A percentile compares a stretch with the other conserved stretches of the same genome.
phyloP scores from a whole-genome alignment of 2,113 vertebrate species.

The Empidonax alnorum region DNA sequence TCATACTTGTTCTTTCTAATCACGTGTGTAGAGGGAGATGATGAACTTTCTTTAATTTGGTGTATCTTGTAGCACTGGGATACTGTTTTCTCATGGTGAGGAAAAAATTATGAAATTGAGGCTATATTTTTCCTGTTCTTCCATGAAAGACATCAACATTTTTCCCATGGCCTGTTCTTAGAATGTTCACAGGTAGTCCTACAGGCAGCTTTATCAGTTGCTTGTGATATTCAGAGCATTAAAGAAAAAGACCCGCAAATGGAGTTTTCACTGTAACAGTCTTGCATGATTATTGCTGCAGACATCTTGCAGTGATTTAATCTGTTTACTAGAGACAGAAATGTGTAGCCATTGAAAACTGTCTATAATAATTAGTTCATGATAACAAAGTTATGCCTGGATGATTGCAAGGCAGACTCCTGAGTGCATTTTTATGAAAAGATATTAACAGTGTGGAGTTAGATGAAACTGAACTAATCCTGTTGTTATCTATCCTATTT shows the following conservation, averaged over 20 bases:
- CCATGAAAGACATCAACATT: neutral
- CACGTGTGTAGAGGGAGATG: neutral
- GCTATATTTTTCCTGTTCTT: neutral
- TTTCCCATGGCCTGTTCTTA: neutral
- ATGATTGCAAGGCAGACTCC: conserved; percentile 40
- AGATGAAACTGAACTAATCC: conserved; percentile 31
- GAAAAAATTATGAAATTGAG: neutral
- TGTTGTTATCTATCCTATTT: neutral
- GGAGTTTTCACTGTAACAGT: neutral
- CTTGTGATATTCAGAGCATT: neutral
- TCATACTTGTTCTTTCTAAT: neutral
- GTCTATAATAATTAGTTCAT: conserved; percentile 62
- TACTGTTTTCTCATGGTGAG: neutral
- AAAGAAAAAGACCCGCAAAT: neutral
- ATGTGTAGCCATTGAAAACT: conserved; percentile 2
- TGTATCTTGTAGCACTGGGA: neutral
- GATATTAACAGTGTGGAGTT: conserved; percentile 24
- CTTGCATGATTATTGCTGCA: conserved; percentile 8
- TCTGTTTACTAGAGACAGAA: conserved; percentile 45
- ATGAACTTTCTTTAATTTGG: neutral
- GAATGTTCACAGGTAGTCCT: neutral
- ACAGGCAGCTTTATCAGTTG: neutral
- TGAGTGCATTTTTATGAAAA: conserved; percentile 48
- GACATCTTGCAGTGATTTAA: conserved; percentile 29
- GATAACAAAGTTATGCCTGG: conserved; percentile 55